Base-by-base conservation (phyloP, 2,888 invertebrate genomes). In the Scrobipalpa atriplicella region DNA sequence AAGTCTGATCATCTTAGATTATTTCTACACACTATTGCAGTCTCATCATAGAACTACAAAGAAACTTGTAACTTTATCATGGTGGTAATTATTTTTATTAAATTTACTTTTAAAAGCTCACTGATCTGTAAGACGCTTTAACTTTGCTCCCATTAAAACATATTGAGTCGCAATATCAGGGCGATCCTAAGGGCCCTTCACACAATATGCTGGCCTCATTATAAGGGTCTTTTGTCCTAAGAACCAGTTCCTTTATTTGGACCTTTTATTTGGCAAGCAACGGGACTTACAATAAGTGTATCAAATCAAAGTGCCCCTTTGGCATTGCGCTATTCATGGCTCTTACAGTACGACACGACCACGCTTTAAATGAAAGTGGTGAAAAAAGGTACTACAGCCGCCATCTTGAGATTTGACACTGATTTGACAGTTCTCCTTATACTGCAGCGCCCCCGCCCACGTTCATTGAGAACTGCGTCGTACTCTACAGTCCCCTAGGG, bases 151-250 rank as follows among this genome's bases (percentile, higher is more conserved):
- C 84, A 83, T 85, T 84, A 84, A 87, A 89, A 78, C 89, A 90
- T 90, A 91, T 88, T 89, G 90, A 82, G 77, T 74, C 74, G 78
- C 79, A 82, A 79, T 83, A 81, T 85, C 79, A 76, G 78, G 84
- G 83, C 82, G 81, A 82, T 82, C 83, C 82, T 82, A 79, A 91
- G 92, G 86, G 89, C 83, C 78, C 92, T 90, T 86, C 78, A 79
- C 80, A 86, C 91, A 92, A 91, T 90, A 88, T 89, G 88, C 88
- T 85, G 85, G 90, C 85, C 87, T 92, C 90, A 92, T 92, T 91
- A 92, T 92, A 83, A 88, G 91, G 91, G 92, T 69, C 81, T 89
- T 90, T 92, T 92, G 92, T 92, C 92, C 91, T 92, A 83, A 89
- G 83, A 89, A 92, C 92, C 88, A 87, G 92, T 92, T 89, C 87